Conservation (phyloP, 37 sponge, comb jelly and placozoan genomes). For the Oopsacas minuta region DNA sequence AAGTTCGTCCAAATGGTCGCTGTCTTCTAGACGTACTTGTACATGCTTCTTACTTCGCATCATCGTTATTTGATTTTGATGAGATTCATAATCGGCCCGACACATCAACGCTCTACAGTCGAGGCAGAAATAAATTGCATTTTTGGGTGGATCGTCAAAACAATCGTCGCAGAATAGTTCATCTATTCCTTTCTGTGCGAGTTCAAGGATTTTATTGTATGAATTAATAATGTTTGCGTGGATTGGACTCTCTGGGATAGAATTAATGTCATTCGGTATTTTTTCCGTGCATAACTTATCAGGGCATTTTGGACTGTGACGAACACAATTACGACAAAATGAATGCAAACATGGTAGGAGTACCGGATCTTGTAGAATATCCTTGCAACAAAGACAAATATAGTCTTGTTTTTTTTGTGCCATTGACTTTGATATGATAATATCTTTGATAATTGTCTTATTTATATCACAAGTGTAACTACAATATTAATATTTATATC, state of each 20-base stretch:
- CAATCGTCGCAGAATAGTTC: neutral
- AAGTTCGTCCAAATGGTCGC: neutral
- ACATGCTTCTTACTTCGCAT: neutral
- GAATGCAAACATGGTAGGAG: neutral
- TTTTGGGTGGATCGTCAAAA: neutral
- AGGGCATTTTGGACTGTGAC: neutral
- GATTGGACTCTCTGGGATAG: neutral
- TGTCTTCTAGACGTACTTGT: neutral
- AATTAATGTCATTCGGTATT: neutral
- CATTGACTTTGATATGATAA: too few species aligned
- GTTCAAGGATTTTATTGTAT: neutral
- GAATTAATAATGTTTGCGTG: neutral
- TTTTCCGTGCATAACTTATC: neutral
- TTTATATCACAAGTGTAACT: too few species aligned
- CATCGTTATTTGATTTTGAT: neutral
- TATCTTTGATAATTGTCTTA: too few species aligned
- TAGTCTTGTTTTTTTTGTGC: neutral
- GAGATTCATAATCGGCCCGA: neutral
- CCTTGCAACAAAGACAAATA: neutral
- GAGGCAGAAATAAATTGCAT: neutral
- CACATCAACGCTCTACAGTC: neutral
- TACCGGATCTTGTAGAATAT: neutral
- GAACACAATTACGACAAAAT: neutral
- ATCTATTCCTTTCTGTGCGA: neutral
- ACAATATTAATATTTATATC: too few species aligned